A percentile compares a stretch with the other conserved stretches of the same genome.
These are phyloP conservation scores for Carassius gibelio DNA, from an alignment of 2,113 vertebrate species.

Conservation along the genomic window DNA sequence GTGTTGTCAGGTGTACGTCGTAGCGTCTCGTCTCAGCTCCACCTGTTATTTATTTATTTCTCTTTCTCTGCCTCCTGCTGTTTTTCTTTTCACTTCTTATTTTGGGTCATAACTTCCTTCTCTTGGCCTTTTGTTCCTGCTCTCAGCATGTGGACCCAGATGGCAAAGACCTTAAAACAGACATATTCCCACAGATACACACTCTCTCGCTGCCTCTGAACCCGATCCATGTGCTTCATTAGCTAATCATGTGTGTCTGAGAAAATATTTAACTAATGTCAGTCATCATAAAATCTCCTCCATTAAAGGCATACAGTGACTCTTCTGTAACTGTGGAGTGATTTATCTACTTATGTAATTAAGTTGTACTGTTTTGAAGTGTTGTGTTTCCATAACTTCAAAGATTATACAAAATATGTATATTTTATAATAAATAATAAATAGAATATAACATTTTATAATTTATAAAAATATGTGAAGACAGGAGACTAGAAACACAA, in stretches of 20 bases:
- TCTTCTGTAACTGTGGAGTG: background rate
- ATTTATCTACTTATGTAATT: background rate
- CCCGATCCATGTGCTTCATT: constrained; percentile 10
- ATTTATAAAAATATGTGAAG: too few species aligned
- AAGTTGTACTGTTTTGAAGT: background rate
- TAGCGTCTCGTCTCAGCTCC: constrained; percentile 1
- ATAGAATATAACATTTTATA: too few species aligned
- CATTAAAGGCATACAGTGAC: background rate
- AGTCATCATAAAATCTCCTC: background rate
- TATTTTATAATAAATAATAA: too few species aligned
- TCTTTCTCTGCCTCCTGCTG: constrained; percentile 33
- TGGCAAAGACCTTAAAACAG: constrained; percentile 35
- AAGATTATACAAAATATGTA: too few species aligned
- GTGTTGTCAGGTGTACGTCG: constrained; percentile 28
- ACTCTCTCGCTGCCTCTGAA: background rate
- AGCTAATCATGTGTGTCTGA: constrained; percentile 15
- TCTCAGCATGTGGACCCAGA: constrained; percentile 32
- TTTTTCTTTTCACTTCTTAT: constrained; percentile 33
- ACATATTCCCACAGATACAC: constrained; percentile 17
- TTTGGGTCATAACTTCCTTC: constrained; percentile 29
- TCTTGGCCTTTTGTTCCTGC: constrained; percentile 46
- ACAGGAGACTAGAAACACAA: too few species aligned
- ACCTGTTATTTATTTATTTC: constrained; percentile 30
- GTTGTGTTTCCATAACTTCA: too few species aligned
- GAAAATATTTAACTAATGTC: constrained; percentile 1